Base-by-base conservation (phyloP, 2,113 vertebrate genomes). In the Pan paniscus region DNA sequence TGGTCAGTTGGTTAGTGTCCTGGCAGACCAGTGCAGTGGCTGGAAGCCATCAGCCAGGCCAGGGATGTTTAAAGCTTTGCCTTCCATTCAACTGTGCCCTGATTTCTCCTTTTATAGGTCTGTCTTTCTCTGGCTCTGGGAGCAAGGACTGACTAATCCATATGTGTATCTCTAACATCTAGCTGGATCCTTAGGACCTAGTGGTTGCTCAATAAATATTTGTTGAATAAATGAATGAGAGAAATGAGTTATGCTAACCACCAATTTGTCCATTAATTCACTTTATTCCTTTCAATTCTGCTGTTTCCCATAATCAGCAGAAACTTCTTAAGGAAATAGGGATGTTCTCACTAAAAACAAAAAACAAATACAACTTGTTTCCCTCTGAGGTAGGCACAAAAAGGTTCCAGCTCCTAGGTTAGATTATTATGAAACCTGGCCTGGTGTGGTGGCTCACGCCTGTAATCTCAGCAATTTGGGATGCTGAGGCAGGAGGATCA, bases 201-300 rank as follows among this genome's bases (percentile, higher is more conserved):
- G 43, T 12, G 38, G 48, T 25, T 18, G 38, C 25, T 81, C 59
- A 35, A 27, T 73, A 89, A 81, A 72, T 25, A 85, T 25, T 59
- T 93, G 40, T 23, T 20, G 3, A 84, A 83, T 32, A 87, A 81
- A 85, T 38, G 48, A 86, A 80, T 55, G 83, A 72, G 38, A 89
- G 80, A 89, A 82, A 52, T 23, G 40, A 96, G 27, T 11, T 64
- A 25, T 48, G 13, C 40, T 80, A 94, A 50, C 32, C 1, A 52
- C n/a, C 18, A 14, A 68, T 70, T 61, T 57, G 38, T 48, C 38
- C 35, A 55, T 75, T 73, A 46, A 82, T 17, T 90, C 23, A 25
- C 64, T 18, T 75, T 38, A 9, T 16, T 48, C n/a, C 22, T 87
- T 70, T 90, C 23, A 18, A 5, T 52, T 55, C 82, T 55, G 22